Conservation (phyloP, 2,797 vertebrate species). For the Aeoliscus strigatus region DNA sequence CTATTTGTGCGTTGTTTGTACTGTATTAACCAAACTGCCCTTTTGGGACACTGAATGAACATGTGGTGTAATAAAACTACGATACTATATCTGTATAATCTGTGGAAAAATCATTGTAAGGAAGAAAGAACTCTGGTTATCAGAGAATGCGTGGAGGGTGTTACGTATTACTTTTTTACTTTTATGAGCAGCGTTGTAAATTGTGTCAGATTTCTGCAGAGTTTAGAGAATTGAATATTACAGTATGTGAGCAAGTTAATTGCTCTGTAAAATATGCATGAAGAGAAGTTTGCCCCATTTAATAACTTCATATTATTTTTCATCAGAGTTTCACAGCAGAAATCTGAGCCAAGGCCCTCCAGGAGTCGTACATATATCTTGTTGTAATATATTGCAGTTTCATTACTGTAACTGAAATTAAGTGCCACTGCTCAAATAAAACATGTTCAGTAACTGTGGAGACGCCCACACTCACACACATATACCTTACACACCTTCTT, state of each 20-base stretch:
- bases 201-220: conserved; percentile 7
- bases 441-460: conserved; percentile 44
- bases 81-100: too few species aligned
- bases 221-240: conserved; percentile 25
- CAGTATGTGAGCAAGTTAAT: conserved; percentile 28
- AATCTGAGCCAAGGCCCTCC: conserved; percentile 33
- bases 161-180: too few species aligned
- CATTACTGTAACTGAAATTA: conserved; percentile 66
- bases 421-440: conserved; percentile 63
- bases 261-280: conserved; percentile 38
- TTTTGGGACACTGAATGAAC: too few species aligned
- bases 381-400: conserved; percentile 55
- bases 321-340: conserved; percentile 18
- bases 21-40: too few species aligned
- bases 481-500: conserved; percentile 39
- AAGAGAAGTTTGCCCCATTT: conserved; percentile 33
- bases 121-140: too few species aligned
- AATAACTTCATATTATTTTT: conserved; percentile 30
- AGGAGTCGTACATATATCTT: conserved; percentile 37
- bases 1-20: too few species aligned
- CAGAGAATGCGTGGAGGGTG: too few species aligned
- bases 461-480: conserved; percentile 39
- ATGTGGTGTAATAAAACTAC: too few species aligned
- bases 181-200: too few species aligned
- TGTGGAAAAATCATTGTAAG: too few species aligned